phyloP scores from a whole-genome alignment of 1,140 invertebrate species.

The Aphidius ervi region DNA sequence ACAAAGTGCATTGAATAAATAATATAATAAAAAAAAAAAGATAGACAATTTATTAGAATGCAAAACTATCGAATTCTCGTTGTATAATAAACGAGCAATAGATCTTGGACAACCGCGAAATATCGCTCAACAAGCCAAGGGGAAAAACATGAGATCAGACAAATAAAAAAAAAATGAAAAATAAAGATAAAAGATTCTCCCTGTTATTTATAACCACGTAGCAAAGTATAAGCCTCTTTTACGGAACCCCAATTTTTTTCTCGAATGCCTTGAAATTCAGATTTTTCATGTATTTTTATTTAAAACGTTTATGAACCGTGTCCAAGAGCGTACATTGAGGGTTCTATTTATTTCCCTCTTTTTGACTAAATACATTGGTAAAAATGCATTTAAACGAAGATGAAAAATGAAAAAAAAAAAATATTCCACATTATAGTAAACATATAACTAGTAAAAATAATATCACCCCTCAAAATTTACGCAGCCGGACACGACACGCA shows the following conservation, averaged over 20 bases:
- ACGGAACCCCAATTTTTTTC: not conserved
- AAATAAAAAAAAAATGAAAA: slow-evolving; percentile 1
- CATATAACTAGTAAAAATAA: slow-evolving; percentile 7
- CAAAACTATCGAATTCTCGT: slow-evolving; percentile 15
- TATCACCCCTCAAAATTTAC: slow-evolving; percentile 37
- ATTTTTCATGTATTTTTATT: slow-evolving; percentile 48
- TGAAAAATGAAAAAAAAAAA: slow-evolving; percentile 1
- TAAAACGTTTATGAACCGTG: slow-evolving; percentile 52
- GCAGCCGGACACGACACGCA: slow-evolving; percentile 39
- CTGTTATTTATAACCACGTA: slow-evolving; percentile 23
- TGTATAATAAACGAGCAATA: slow-evolving; percentile 2
- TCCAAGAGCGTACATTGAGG: slow-evolving; percentile 30
- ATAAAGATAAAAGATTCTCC: too few relatives aligned
- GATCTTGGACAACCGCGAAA: slow-evolving; percentile 20
- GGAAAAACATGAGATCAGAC: not conserved
- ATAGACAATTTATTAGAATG: slow-evolving; percentile 13
- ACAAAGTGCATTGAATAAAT: slow-evolving; percentile 6
- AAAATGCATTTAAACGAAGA: slow-evolving; percentile 1
- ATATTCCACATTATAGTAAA: not conserved
- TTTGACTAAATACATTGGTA: slow-evolving; percentile 17
- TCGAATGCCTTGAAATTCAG: slow-evolving; percentile 32
- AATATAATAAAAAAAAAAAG: slow-evolving; percentile 7
- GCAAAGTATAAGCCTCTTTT: slow-evolving; percentile 17
- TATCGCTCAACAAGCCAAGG: slow-evolving; percentile 6
- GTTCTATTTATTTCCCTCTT: slow-evolving; percentile 16